Percentiles rank a stretch among this genome's conserved stretches.
Evolutionary conservation across 2,797 vertebrate genomes (phyloP).

Genomic region (Clamator glandarius): DNA sequence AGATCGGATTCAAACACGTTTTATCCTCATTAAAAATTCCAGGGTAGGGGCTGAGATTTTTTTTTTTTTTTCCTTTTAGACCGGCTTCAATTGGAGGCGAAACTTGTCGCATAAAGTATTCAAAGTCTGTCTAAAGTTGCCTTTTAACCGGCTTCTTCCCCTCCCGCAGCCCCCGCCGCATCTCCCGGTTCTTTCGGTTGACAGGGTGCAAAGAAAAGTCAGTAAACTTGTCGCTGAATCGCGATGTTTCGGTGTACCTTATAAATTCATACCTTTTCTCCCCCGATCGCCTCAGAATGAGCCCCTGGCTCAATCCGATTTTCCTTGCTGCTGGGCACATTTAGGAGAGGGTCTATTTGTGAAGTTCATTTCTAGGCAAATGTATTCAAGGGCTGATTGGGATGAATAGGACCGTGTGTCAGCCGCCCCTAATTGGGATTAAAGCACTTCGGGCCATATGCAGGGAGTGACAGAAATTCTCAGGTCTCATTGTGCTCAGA

Average conservation of each 20-base stretch:
- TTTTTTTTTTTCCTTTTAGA: conserved; percentile 40
- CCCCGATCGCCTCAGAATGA: conserved; percentile 89
- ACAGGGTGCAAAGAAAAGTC: conserved; percentile 91
- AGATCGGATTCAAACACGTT: conserved; percentile 57
- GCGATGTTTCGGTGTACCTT: conserved; percentile 98
- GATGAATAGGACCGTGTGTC: conserved; percentile 97
- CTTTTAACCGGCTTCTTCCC: conserved; percentile 84
- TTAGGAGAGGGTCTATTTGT: conserved; percentile 93
- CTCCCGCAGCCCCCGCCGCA: conserved; percentile 75
- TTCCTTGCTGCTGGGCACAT: conserved; percentile 96
- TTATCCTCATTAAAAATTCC: conserved; percentile 58
- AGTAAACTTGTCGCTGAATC: conserved; percentile 91
- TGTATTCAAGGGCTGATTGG: conserved; percentile 91
- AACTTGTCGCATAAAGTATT: conserved; percentile 84
- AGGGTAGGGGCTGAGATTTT: conserved; percentile 34
- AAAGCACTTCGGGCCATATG: conserved; percentile 97
- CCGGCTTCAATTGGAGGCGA: conserved; percentile 75
- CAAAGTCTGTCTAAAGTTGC: conserved; percentile 87
- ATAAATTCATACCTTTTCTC: conserved; percentile 99
- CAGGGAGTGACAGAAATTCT: conserved; percentile 94
- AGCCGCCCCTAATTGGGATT: conserved; percentile 99
- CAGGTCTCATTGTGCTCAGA: conserved; percentile 90
- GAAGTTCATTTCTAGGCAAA: conserved; percentile 99
- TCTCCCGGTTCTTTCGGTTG: conserved; percentile 87
- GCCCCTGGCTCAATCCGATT: conserved; percentile 92